Conservation (phyloP, 2,797 vertebrate genomes). For the Simalia tracyae region DNA sequence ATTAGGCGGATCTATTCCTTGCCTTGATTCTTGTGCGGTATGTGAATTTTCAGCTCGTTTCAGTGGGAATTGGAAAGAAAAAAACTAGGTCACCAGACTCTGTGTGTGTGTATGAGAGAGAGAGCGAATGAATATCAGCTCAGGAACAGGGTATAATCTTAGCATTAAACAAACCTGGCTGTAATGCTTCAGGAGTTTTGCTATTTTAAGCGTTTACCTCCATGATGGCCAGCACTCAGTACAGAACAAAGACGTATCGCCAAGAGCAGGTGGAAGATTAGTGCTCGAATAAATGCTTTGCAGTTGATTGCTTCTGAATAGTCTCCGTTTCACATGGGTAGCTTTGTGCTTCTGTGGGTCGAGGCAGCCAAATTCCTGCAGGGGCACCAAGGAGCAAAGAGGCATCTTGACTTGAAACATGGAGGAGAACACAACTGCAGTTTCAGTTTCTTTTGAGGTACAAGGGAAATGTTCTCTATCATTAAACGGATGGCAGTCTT, state of each 20-base stretch:
- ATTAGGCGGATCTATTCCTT: conserved; percentile 23
- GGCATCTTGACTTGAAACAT: background rate
- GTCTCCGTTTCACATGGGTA: background rate
- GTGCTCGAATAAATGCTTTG: background rate
- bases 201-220: conserved; percentile 55
- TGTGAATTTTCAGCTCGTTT: conserved; percentile 42
- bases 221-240: conserved; percentile 19
- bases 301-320: background rate
- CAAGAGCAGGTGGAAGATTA: background rate
- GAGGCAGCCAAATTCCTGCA: background rate
- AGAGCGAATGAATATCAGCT: conserved; percentile 32
- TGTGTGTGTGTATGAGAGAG: background rate
- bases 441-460: background rate
- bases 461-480: background rate
- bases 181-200: conserved; percentile 20
- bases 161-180: conserved; percentile 45
- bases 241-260: background rate
- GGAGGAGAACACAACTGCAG: background rate
- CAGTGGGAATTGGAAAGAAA: conserved; percentile 21
- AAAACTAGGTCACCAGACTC: conserved; percentile 65
- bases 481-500: background rate
- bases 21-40: conserved; percentile 25
- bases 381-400: background rate
- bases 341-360: background rate
- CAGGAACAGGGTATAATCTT: conserved; percentile 38